Percentiles rank a stretch among this genome's conserved stretches.
Evolutionary conservation across 1,140 invertebrate species (phyloP).

Genomic region (Pseudomyrmex cubaensis): DNA sequence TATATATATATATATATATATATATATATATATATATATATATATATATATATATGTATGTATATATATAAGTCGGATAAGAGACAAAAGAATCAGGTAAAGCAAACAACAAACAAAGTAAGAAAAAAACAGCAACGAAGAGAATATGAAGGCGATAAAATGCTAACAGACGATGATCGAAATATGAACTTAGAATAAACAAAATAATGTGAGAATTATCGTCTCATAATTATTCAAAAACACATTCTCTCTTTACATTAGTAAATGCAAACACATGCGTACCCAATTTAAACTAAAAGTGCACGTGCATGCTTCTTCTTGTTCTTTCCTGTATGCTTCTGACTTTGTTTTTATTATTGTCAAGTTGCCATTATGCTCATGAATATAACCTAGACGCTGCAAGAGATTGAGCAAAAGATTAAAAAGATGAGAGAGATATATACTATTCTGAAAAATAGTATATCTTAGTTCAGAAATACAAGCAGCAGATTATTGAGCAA

Average conservation of each 20-base stretch:
- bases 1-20: no score
- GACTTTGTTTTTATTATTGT: slow-evolving; percentile 24
- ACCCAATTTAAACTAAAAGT: neutral
- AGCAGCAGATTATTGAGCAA: slow-evolving; percentile 74
- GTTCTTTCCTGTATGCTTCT: slow-evolving; percentile 26
- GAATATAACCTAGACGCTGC: slow-evolving; percentile 36
- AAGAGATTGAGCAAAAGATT: slow-evolving; percentile 77
- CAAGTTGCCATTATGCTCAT: slow-evolving; percentile 5
- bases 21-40: no score
- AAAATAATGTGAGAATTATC: neutral
- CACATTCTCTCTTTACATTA: slow-evolving; percentile 49
- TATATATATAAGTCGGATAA: slow-evolving; percentile 52
- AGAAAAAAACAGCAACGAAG: slow-evolving; percentile 16
- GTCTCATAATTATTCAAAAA: slow-evolving; percentile 60
- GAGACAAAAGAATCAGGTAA: slow-evolving; percentile 21
- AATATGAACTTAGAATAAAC: slow-evolving; percentile 19
- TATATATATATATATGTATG: slow-evolving; percentile 63
- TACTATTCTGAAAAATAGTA: slow-evolving; percentile 75
- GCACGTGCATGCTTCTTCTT: neutral
- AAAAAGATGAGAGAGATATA: slow-evolving; percentile 78
- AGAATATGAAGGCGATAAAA: slow-evolving; percentile 14
- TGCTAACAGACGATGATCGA: slow-evolving; percentile 18
- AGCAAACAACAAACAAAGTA: slow-evolving; percentile 30
- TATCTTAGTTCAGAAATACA: slow-evolving; percentile 73
- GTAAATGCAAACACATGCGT: slow-evolving; percentile 32